Conservation (phyloP, 2,888 invertebrate species). For the Drosophila paucipuncta region DNA sequence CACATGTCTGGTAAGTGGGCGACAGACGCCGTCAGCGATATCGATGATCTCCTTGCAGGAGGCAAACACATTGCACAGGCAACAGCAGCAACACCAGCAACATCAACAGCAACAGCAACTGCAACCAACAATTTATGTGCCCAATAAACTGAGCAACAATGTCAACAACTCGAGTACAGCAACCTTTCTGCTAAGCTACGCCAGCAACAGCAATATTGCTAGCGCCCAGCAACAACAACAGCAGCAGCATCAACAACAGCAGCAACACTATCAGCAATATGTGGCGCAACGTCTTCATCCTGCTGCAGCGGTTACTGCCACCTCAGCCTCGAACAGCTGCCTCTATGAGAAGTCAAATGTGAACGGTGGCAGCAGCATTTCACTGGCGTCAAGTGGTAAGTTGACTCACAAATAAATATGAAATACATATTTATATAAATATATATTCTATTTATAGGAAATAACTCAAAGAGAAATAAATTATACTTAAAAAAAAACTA, state of each 20-base stretch:
- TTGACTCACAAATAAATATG: not conserved
- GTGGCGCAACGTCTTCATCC: conserved; percentile 68
- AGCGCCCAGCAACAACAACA: conserved; percentile 59
- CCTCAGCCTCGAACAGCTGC: conserved; percentile 70
- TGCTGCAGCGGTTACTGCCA: conserved; percentile 5
- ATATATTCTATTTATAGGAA: not conserved
- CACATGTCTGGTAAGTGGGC: conserved; percentile 73
- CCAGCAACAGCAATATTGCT: conserved; percentile 73
- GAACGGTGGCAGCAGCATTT: conserved; percentile 42
- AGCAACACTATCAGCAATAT: conserved; percentile 79
- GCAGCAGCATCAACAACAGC: conserved; percentile 68
- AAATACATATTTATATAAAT: too few relatives aligned
- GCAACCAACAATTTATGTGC: conserved; percentile 69
- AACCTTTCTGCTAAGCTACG: conserved; percentile 73
- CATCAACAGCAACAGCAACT: conserved; percentile 48
- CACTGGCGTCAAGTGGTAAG: conserved; percentile 77
- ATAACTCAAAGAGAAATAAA: not conserved
- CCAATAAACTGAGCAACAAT: conserved; percentile 58
- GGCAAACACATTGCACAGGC: conserved; percentile 62
- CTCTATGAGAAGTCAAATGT: conserved; percentile 70
- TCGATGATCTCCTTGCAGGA: conserved; percentile 80
- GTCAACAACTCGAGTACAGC: conserved; percentile 49
- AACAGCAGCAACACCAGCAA: conserved; percentile 36
- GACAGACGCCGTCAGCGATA: conserved; percentile 79
- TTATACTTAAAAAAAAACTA: not conserved